Base-by-base conservation (phyloP, 2,113 vertebrate genomes). In the Rhea americana region DNA sequence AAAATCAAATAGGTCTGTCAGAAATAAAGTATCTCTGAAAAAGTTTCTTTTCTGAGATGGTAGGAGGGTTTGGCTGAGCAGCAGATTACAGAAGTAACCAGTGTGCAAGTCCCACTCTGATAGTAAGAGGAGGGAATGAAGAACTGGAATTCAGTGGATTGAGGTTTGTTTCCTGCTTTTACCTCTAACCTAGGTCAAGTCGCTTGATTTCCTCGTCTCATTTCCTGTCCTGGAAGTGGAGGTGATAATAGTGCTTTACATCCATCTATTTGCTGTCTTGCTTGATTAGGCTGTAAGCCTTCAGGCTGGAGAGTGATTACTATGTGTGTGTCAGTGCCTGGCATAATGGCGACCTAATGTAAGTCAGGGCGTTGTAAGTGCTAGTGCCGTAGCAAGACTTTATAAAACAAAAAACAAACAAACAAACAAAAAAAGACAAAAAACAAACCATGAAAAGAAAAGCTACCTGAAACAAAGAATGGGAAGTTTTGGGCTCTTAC, bases 351-450 rank as follows among this genome's bases (percentile, higher is more conserved):
- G 48, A 62, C 50, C 11, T 26, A 7, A 47, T 41, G 50, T 9
- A 62, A 77, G 16, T 0, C 0, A 28, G 30, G 22, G 3, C 0
- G 0, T 47, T 47, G 6, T 43, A 70, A 45, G 9, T 59, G 25
- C 32, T 79, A 39, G 16, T 65, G 30, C 47, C 50, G 32, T 10
- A 76, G 32, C 75, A 87, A 85, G 56, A 56, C 51, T 58, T 10
- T 24, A 55, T 28, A 55, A 55, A 72, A 74, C 50, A 39, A 13
- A 0, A 24, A 50, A 45, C 0, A 1, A 25, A n/a, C 11, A 51
- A 62, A 39, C 45, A 14, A 73, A 65, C 14, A 39, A 13, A 0
- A 24, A 45, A 0, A 1, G 17, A n/a, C 11, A 51, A 62, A 39
- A 14, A 73, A 65, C 14, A 55, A 65, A 18, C 13, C 48, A 37